Evolutionary conservation across 2,888 invertebrate genomes (phyloP), one percentile per base, ranked within the genome.

Genomic region (Mystacides longicornis): DNA sequence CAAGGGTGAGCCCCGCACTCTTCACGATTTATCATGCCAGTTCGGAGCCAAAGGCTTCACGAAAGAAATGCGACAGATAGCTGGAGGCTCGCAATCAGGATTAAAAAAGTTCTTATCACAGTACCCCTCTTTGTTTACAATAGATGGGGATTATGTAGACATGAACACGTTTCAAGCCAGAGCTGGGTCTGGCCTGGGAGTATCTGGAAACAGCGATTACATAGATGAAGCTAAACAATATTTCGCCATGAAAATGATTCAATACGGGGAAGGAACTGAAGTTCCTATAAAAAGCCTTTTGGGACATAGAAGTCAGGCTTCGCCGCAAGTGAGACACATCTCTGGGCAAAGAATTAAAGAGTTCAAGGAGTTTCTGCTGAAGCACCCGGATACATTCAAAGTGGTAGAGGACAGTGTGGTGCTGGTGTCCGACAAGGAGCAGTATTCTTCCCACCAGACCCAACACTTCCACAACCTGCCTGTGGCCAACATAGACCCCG

Each of bases 11-110:
- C 92, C 95, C 62, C 83, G 97, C 71, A 94, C 95, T 63, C 82
- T 98, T 67, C 96, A 96, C 75, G 98, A 99, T 78, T 82, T 99
- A 65, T 95, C 95, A 71, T 98, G 98, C 74, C 96, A 98, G 76
- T 99, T 99, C 76, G 98, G 98, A 67, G 96, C 97, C 64, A 95
- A 96, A 74, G 97, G 94, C 64, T 99, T 99, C 75, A 96, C 98
- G 21, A 93, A 95, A 77, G 98, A 98, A 79, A 98, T 98, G 97
- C 81, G 94, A 65, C 93, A 93, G 74, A 91, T 92, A 64, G 91
- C 90, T 66, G 91, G 97, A 63, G 95, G 95, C 65, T 95, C 94
- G 64, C 96, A 97, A 75, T 92, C 92, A 65, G 93, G 98, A 55
- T 81, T 99, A 58, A 94, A 93, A 74, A 97, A 97, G 75, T 99